phyloP scores from a whole-genome alignment of 2,888 invertebrate species.

The Pheosia tremula region DNA sequence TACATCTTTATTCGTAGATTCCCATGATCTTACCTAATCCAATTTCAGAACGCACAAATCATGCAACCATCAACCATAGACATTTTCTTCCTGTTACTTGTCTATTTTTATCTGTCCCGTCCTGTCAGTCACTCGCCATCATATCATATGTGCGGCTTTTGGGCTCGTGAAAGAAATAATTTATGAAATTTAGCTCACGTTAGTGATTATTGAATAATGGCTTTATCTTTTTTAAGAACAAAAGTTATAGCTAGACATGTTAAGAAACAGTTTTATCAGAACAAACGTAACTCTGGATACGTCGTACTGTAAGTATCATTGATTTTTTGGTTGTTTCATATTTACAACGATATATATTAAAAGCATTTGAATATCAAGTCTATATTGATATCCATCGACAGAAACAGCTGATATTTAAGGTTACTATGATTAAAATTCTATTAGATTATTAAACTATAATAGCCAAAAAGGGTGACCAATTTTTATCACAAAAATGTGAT shows the following conservation, averaged over 20 bases:
- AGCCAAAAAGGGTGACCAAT: background rate
- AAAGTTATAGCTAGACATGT: constrained; percentile 67
- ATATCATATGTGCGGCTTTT: constrained; percentile 33
- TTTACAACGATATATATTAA: too few species aligned
- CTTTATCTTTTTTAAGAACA: constrained; percentile 73
- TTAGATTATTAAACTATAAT: background rate
- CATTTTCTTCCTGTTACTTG: background rate
- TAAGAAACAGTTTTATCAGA: constrained; percentile 70
- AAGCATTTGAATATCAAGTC: background rate
- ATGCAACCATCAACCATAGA: background rate
- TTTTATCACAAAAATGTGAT: background rate
- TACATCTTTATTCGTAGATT: background rate
- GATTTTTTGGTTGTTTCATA: constrained; percentile 9
- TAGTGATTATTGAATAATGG: constrained; percentile 50
- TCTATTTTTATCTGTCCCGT: background rate
- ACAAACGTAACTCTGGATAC: constrained; percentile 87
- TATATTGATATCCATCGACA: background rate
- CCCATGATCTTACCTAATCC: background rate
- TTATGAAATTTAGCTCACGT: constrained; percentile 22
- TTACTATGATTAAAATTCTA: background rate
- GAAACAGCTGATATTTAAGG: background rate
- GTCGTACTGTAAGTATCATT: constrained; percentile 87
- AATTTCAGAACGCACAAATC: background rate
- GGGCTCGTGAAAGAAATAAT: constrained; percentile 53
- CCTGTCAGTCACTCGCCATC: too few species aligned